Conservation (phyloP, 2,113 vertebrate genomes). For the Crypturellus undulatus region DNA sequence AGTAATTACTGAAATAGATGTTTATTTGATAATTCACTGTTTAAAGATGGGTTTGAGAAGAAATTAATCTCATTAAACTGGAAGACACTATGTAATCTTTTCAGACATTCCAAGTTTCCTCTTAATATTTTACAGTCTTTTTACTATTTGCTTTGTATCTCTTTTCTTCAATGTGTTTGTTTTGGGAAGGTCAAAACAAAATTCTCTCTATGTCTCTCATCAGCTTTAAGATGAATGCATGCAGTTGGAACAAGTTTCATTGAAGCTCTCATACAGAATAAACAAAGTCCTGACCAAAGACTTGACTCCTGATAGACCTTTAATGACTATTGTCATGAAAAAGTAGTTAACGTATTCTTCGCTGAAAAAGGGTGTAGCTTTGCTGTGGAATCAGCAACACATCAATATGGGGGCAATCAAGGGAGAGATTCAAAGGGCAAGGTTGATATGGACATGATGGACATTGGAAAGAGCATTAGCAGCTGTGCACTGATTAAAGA, state of each 20-base stretch:
- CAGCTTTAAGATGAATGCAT: conserved; percentile 60
- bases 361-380: not conserved
- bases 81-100: conserved; percentile 51
- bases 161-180: conserved; percentile 65
- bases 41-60: conserved; percentile 37
- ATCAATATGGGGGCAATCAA: not conserved
- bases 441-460: not conserved
- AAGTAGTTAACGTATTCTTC: conserved; percentile 51
- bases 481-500: not conserved
- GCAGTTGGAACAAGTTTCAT: conserved; percentile 53
- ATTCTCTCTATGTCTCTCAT: conserved; percentile 59
- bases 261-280: conserved; percentile 54
- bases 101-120: conserved; percentile 44
- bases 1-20: not conserved
- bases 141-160: conserved; percentile 70
- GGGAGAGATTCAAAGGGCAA: not conserved
- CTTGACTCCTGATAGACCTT: conserved; percentile 64
- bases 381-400: conserved; percentile 33
- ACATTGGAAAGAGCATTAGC: not conserved
- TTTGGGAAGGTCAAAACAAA: conserved; percentile 69
- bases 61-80: conserved; percentile 24
- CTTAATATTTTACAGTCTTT: conserved; percentile 54
- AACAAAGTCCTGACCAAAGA: conserved; percentile 59
- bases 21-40: conserved; percentile 33
- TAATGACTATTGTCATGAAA: conserved; percentile 72